Conservation (phyloP, 2,797 vertebrate genomes). For the Argyrosomus regius region DNA sequence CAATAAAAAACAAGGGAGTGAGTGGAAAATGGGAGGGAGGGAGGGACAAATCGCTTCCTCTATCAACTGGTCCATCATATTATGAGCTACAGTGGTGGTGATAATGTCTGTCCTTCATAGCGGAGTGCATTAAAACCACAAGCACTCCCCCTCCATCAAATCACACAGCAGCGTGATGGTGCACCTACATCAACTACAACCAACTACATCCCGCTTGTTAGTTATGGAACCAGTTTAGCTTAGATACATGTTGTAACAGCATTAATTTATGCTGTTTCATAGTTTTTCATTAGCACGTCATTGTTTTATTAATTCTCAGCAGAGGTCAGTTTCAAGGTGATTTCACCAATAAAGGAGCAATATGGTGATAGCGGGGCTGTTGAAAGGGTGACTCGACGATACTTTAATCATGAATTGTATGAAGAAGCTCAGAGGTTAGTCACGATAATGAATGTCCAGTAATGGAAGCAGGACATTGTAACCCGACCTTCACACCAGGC, state of each 20-base stretch:
- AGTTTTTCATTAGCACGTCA: constrained; percentile 15
- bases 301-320: constrained; percentile 22
- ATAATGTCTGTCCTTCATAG: constrained; percentile 65
- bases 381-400: constrained; percentile 9
- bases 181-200: neutral
- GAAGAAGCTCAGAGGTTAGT: constrained; percentile 42
- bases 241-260: neutral
- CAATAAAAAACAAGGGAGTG: constrained; percentile 1
- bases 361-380: neutral
- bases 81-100: constrained; percentile 30
- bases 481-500: constrained; percentile 52
- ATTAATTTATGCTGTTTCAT: neutral
- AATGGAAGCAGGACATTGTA: constrained; percentile 4
- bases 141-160: constrained; percentile 58
- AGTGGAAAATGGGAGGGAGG: constrained; percentile 1
- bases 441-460: constrained; percentile 42
- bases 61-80: constrained; percentile 46
- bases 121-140: constrained; percentile 58
- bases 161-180: constrained; percentile 34
- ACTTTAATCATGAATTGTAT: constrained; percentile 24
- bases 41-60: constrained; percentile 35
- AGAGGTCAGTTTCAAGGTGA: constrained; percentile 61
- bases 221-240: neutral
- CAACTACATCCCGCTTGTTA: neutral
- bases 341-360: constrained; percentile 4